A percentile compares a stretch with the other conserved stretches of the same genome.
These are phyloP conservation scores for Gadopsis marmoratus DNA, from an alignment of 2,797 vertebrate genomes.

Conservation along the genomic window DNA sequence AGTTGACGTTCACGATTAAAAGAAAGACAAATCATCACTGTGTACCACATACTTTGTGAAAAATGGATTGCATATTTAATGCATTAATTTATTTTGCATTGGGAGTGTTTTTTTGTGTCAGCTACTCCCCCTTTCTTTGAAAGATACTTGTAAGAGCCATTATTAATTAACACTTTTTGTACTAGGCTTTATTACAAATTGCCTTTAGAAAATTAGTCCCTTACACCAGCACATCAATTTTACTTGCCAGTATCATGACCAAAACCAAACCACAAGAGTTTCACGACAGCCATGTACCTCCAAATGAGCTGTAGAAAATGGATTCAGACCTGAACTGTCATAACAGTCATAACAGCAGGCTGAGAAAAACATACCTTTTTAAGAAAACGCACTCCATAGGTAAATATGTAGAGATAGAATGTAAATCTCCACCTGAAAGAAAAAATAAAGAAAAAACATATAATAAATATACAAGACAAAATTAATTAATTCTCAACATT, in stretches of 20 bases:
- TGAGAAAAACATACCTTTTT: slow-evolving; percentile 91
- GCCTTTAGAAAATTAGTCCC: background rate
- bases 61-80: slow-evolving; percentile 16
- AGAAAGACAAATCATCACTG: slow-evolving; percentile 5
- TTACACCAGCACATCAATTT: slow-evolving; percentile 8
- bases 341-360: background rate
- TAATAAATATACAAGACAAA: background rate
- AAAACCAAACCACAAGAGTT: slow-evolving; percentile 33
- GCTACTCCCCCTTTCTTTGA: slow-evolving; percentile 10
- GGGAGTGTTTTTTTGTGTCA: slow-evolving; percentile 39
- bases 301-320: background rate
- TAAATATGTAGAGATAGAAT: slow-evolving; percentile 97
- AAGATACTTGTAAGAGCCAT: slow-evolving; percentile 12
- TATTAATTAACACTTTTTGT: slow-evolving; percentile 21
- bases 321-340: slow-evolving; percentile 7
- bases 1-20: background rate
- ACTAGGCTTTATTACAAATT: slow-evolving; percentile 8
- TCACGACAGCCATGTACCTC: slow-evolving; percentile 5
- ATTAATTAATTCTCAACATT: background rate
- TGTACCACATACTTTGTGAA: background rate
- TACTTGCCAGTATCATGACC: slow-evolving; percentile 13
- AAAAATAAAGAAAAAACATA: slow-evolving; percentile 8
- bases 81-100: background rate
- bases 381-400: slow-evolving; percentile 95
- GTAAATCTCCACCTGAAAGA: slow-evolving; percentile 97